Conservation (phyloP, 2,888 invertebrate species). For the Drosophila picticornis region DNA sequence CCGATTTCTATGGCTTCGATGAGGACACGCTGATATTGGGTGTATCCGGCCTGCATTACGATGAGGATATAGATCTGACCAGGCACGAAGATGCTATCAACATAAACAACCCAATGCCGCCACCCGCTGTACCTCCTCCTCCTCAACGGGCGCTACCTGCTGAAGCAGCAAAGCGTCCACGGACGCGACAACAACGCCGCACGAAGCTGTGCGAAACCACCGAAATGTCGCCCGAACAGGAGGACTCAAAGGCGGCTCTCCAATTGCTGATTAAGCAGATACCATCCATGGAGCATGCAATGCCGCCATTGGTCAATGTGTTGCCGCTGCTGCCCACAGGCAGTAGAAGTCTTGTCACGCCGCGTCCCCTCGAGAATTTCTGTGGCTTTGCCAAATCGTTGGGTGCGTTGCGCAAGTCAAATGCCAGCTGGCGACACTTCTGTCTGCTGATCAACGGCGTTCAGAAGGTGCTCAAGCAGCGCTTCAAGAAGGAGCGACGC, state of each 20-base stretch:
- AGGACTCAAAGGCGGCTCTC: slow-evolving; percentile 52
- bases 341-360: not conserved
- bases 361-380: slow-evolving; percentile 33
- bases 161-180: slow-evolving; percentile 29
- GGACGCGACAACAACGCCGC: slow-evolving; percentile 49
- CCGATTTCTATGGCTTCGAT: slow-evolving; percentile 62
- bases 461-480: slow-evolving; percentile 73
- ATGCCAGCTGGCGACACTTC: slow-evolving; percentile 71
- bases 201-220: slow-evolving; percentile 11
- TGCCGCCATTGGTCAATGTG: slow-evolving; percentile 18
- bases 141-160: not conserved
- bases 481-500: slow-evolving; percentile 77
- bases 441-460: slow-evolving; percentile 68
- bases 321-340: not conserved
- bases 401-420: slow-evolving; percentile 46
- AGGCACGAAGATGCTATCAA: not conserved
- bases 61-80: slow-evolving; percentile 7
- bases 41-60: slow-evolving; percentile 45
- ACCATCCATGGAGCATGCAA: slow-evolving; percentile 5
- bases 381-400: slow-evolving; percentile 52
- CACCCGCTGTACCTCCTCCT: slow-evolving; percentile 4
- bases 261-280: slow-evolving; percentile 50
- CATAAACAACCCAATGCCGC: slow-evolving; percentile 3
- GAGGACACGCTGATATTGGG: slow-evolving; percentile 42
- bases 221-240: slow-evolving; percentile 4